These are phyloP conservation scores for Hoplostethus atlanticus DNA, from an alignment of 2,797 vertebrate species.

Conservation along the genomic window DNA sequence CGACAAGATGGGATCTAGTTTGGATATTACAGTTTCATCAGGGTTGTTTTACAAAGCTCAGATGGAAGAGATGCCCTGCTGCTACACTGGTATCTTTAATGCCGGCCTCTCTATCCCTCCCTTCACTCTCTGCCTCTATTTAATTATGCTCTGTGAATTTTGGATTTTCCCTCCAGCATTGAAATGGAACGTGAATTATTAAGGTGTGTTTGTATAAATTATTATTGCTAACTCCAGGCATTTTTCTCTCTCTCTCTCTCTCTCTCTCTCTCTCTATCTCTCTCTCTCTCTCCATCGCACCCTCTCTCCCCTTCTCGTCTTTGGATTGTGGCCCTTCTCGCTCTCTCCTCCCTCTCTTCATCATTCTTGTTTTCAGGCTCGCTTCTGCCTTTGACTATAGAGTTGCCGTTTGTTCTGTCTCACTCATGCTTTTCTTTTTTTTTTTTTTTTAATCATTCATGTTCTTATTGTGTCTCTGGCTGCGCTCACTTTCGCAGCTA, in stretches of 20 bases:
- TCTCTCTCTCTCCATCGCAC: conserved; percentile 57
- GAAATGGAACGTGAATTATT: conserved; percentile 91
- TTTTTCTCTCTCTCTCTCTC: conserved; percentile 77
- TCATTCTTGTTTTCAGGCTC: conserved; percentile 68
- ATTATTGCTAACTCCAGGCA: conserved; percentile 91
- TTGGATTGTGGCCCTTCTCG: conserved; percentile 73
- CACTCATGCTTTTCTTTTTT: conserved; percentile 42
- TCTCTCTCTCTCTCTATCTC: conserved; percentile 54
- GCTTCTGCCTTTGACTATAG: conserved; percentile 64
- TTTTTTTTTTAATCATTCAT: conserved; percentile 22
- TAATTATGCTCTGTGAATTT: conserved; percentile 94
- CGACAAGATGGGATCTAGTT: conserved; percentile 65
- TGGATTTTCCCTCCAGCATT: conserved; percentile 90
- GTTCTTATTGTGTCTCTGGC: conserved; percentile 26
- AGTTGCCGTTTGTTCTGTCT: conserved; percentile 60
- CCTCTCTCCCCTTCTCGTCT: conserved; percentile 63
- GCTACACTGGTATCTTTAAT: conserved; percentile 81
- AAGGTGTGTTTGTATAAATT: conserved; percentile 93
- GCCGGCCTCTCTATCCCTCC: conserved; percentile 75
- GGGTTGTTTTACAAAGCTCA: conserved; percentile 84
- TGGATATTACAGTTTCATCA: conserved; percentile 82
- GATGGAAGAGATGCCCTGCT: conserved; percentile 80
- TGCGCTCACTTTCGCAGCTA: conserved; percentile 26
- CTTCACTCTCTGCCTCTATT: conserved; percentile 86
- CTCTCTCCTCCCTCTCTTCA: conserved; percentile 65